A percentile compares a stretch with the other conserved stretches of the same genome.
Evolutionary conservation across 2,888 invertebrate genomes (phyloP).

Genomic region (Thereva unica): DNA sequence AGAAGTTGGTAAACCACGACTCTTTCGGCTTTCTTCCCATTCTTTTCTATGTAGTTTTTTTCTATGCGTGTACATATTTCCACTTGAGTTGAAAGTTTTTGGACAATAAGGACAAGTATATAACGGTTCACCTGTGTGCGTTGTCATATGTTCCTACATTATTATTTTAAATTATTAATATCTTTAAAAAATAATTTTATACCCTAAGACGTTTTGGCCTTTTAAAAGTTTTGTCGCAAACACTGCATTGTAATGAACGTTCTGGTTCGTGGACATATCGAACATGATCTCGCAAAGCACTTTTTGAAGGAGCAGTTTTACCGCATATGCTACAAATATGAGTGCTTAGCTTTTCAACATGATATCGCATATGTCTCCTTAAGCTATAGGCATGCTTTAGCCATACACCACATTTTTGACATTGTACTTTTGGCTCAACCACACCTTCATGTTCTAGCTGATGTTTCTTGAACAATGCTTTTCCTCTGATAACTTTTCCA

Average conservation of each 20-base stretch:
- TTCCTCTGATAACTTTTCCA: constrained; percentile 54
- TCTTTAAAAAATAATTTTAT: constrained; percentile 3
- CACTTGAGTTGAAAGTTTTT: constrained; percentile 57
- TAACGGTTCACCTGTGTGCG: constrained; percentile 56
- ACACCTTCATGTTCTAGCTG: constrained; percentile 52
- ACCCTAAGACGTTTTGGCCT: constrained; percentile 53
- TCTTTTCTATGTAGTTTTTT: constrained; percentile 55
- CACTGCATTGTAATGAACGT: constrained; percentile 51
- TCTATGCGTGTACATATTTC: constrained; percentile 57
- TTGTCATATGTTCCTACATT: constrained; percentile 55
- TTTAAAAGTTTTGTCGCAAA: constrained; percentile 55
- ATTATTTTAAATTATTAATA: not conserved
- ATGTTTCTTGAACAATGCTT: constrained; percentile 50
- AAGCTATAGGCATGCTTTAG: constrained; percentile 53
- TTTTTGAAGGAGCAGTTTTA: constrained; percentile 53
- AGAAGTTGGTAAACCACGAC: constrained; percentile 6
- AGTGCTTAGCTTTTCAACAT: constrained; percentile 49
- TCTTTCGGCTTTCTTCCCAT: constrained; percentile 49
- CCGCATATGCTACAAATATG: constrained; percentile 53
- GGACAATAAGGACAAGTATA: constrained; percentile 56
- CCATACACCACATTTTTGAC: constrained; percentile 54
- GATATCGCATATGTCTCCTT: constrained; percentile 53
- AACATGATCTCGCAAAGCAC: constrained; percentile 53
- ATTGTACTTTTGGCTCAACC: constrained; percentile 52
- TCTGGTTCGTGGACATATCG: constrained; percentile 53